Evolutionary conservation across 2,888 invertebrate genomes (phyloP), one percentile per base, ranked within the genome.

Genomic region (Trissoscelio sp.): DNA sequence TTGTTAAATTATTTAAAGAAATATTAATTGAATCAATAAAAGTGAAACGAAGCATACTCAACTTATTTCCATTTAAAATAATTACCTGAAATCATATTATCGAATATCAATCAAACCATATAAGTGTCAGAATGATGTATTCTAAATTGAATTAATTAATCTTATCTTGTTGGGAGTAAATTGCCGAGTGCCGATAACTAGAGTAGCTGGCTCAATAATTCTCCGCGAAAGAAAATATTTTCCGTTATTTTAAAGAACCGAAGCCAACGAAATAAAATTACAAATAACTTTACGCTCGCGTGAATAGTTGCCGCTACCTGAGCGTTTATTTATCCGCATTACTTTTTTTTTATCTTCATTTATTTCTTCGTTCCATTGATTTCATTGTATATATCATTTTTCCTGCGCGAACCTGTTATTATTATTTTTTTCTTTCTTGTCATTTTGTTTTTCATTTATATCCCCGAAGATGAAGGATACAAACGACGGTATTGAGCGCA

Each of bases 121-220:
- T 11, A 31, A 62, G 44, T 44, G 31, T 44, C 28, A 62, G 44
- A 62, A 28, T 20, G 34, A 48, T 48, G 22, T 22, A 64, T 62
- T 62, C 14, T 12, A 37, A 64, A 64, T 48, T 64, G 12, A 64
- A 34, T 64, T 64, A 31, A 48, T 48, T 48, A 48, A 64, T 48
- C 64, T 46, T 48, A 48, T 64, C 34, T 64, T 24, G 20, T 12
- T 34, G 18, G 20, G 48, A 48, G 20, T 48, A 64, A 64, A 64
- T 64, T 48, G 48, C 12, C 34, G 18, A 48, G 31, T 34, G 16
- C 34, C 62, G 48, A 48, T 31, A 64, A 51, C 64, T 22, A 11
- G n/a, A 48, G 37, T 22, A 20, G 12, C 22, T 64, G n/a, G n/a
- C 22, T 9, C 37, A 37, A 64, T 64, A 64, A 64, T 22, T 64